Evolutionary conservation across 1,140 invertebrate species (phyloP).

Genomic region (Drosophila punjabiensis): DNA sequence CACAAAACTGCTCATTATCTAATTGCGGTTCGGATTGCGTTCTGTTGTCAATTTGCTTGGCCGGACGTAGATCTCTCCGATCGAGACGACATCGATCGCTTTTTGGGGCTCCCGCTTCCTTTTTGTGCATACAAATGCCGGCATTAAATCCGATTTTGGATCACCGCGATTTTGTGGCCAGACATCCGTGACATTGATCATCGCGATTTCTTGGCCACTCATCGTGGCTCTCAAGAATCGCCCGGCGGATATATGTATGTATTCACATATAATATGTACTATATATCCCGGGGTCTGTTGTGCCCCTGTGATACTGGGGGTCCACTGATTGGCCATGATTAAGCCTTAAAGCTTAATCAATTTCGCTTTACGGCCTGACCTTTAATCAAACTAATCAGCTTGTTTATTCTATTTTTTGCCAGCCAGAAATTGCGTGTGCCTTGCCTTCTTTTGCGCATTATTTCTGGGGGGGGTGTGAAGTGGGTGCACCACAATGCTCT

Average conservation of each 20-base stretch:
- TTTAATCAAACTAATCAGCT: conserved; percentile 41
- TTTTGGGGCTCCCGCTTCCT: conserved; percentile 16
- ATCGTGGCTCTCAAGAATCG: conserved; percentile 38
- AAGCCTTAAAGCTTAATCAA: conserved; percentile 35
- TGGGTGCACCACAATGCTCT: neutral
- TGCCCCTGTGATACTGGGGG: conserved; percentile 9
- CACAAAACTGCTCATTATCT: conserved; percentile 54
- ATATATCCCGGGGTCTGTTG: neutral
- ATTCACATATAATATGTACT: neutral
- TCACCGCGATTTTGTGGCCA: conserved; percentile 7
- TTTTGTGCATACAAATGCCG: conserved; percentile 34
- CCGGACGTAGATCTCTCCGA: conserved; percentile 49
- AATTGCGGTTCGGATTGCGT: conserved; percentile 38
- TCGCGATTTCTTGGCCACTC: conserved; percentile 28
- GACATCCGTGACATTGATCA: conserved; percentile 27
- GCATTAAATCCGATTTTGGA: conserved; percentile 34
- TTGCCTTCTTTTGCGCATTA: conserved; percentile 34
- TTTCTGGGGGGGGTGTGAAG: neutral
- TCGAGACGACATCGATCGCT: conserved; percentile 22
- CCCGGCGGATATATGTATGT: conserved; percentile 2
- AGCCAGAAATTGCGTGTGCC: conserved; percentile 10
- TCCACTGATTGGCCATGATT: conserved; percentile 45
- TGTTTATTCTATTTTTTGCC: conserved; percentile 49
- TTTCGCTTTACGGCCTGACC: conserved; percentile 35
- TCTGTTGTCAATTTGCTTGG: conserved; percentile 16